Percentiles rank a stretch among this genome's conserved stretches.
Evolutionary conservation across 1,140 invertebrate species (phyloP).

Genomic region (Bathynomus jamesi): DNA sequence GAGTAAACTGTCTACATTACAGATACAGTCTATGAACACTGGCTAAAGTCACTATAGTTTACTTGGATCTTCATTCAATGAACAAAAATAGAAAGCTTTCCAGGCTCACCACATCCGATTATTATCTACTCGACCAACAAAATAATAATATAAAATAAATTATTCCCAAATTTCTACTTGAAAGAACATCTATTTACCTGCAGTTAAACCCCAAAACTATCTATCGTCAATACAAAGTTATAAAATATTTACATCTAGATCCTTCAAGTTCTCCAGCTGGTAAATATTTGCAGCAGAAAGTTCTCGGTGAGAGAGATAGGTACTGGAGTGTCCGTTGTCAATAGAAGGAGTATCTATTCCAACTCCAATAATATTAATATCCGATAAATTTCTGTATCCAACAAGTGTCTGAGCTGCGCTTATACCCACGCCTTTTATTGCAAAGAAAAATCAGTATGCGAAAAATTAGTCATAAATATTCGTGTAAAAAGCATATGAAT

Average conservation of each 20-base stretch:
- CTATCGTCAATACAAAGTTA: neutral
- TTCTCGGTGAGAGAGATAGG: slow-evolving; percentile 44
- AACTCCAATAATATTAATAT: slow-evolving; percentile 52
- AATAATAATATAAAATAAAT: too few species aligned
- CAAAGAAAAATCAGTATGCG: slow-evolving; percentile 1
- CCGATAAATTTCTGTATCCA: slow-evolving; percentile 39
- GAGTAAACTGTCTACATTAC: too few species aligned
- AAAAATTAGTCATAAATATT: too few species aligned
- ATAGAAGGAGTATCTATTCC: slow-evolving; percentile 55
- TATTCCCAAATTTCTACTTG: too few species aligned
- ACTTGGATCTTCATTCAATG: too few species aligned
- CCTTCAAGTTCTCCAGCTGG: slow-evolving; percentile 53
- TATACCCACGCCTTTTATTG: slow-evolving; percentile 47
- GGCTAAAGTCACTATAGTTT: too few species aligned
- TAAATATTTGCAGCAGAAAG: slow-evolving; percentile 49
- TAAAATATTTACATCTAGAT: slow-evolving; percentile 32
- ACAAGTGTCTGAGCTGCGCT: slow-evolving; percentile 52
- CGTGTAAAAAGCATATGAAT: too few species aligned
- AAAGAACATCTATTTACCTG: too few species aligned
- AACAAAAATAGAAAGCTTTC: too few species aligned
- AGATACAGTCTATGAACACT: too few species aligned
- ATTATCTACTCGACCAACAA: too few species aligned
- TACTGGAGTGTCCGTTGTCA: slow-evolving; percentile 47
- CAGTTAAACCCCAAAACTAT: neutral
- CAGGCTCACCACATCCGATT: too few species aligned